phyloP scores from a whole-genome alignment of 2,113 vertebrate genomes.

The Callionymus lyra region DNA sequence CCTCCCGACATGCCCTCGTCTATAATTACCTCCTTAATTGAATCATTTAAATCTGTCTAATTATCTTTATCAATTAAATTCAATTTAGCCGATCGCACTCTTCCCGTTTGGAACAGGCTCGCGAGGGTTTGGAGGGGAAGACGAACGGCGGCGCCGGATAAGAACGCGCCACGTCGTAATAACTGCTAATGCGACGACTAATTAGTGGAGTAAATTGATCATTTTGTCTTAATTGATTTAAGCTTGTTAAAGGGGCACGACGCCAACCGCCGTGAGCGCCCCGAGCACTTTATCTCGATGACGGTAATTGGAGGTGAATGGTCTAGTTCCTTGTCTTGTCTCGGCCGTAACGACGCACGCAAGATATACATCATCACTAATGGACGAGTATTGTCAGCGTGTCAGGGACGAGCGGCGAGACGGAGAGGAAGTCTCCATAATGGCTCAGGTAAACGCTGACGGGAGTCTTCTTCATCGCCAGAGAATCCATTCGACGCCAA shows the following conservation, averaged over 20 bases:
- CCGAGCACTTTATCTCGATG: slow-evolving; percentile 38
- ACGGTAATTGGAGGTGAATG: slow-evolving; percentile 51
- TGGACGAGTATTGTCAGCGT: slow-evolving; percentile 6
- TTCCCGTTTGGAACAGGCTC: slow-evolving; percentile 29
- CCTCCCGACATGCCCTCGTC: slow-evolving; percentile 10
- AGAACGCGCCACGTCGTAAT: slow-evolving; percentile 45
- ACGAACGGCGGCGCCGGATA: slow-evolving; percentile 15
- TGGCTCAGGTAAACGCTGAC: not conserved
- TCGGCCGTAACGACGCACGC: slow-evolving; percentile 14
- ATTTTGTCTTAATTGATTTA: slow-evolving; percentile 56
- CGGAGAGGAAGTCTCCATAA: not conserved
- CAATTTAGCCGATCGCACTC: slow-evolving; percentile 51
- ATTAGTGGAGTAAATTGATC: slow-evolving; percentile 54
- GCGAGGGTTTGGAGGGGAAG: slow-evolving; percentile 11
- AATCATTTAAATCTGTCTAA: slow-evolving; percentile 53
- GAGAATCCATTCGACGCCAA: too few relatives aligned
- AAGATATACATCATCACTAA: slow-evolving; percentile 33
- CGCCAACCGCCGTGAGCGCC: slow-evolving; percentile 23
- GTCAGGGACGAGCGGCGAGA: not conserved
- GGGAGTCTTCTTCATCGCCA: too few relatives aligned
- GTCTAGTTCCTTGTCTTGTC: slow-evolving; percentile 30
- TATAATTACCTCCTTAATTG: slow-evolving; percentile 53
- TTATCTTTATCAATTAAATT: slow-evolving; percentile 59
- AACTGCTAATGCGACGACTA: slow-evolving; percentile 42
- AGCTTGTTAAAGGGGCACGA: slow-evolving; percentile 41